Base-by-base conservation (phyloP, 2,888 invertebrate species). In the Embidobia sp. region DNA sequence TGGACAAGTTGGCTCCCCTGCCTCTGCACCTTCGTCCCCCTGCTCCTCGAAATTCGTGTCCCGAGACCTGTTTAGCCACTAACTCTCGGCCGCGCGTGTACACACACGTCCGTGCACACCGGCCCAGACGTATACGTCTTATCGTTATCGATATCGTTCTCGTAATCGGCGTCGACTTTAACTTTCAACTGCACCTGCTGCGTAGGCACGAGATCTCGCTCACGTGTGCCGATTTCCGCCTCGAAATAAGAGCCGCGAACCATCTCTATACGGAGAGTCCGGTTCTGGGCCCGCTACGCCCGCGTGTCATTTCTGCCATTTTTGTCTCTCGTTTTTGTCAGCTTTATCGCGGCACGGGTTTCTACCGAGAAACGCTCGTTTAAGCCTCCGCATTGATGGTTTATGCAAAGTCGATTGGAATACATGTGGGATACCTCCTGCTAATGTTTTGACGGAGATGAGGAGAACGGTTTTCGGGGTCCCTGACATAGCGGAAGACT, bases 171-270 rank as follows among this genome's bases (percentile, higher is more conserved):
- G 80, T 79, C 69, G 79, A 81, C 74, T 78, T 59, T 67, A 73
- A 80, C 69, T 75, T 82, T 83, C 80, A 66, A 67, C 75, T 79
- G 80, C 84, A 85, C 83, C 84, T 85, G 84, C 83, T 81, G 80
- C 81, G 81, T 83, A 78, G 78, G 76, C 78, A 51, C 78, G 76
- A 64, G 51, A 64, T 48, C 57, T 40, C 70, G 51, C 53, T 66
- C 77, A 64, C 70, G 69, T 72, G 74, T 69, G 57, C 59, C 66
- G 67, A 72, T 77, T 77, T 72, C 77, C 72, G 77, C 61, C 8
- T 66, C 69, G 63, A 69, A 53, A 67, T 63, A 61, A 59, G 19
- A 72, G 46, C 46, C 44, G 48, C 48, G 55, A 49, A 33, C 26
- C 70, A 76, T 70, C 76, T 70, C 57, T 76, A 64, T 76, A 64